phyloP scores from a whole-genome alignment of 2,888 invertebrate genomes.

The Epicampocera succincta region DNA sequence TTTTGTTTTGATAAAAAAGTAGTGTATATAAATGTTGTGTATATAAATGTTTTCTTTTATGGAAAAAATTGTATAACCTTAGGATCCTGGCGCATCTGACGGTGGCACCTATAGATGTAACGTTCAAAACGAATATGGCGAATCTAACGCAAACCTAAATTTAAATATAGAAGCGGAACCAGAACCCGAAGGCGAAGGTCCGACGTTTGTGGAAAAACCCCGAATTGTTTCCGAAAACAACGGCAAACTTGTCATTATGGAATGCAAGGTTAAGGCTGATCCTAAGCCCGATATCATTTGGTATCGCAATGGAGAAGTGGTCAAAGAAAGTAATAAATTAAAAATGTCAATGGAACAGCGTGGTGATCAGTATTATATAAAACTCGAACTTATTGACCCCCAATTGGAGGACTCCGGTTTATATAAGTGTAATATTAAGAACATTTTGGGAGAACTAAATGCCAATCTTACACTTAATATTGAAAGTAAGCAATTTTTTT shows the following conservation, averaged over 20 bases:
- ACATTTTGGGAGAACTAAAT: slow-evolving; percentile 96
- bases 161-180: slow-evolving; percentile 98
- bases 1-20: background rate
- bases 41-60: too few species aligned
- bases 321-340: slow-evolving; percentile 91
- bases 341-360: slow-evolving; percentile 89
- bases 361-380: slow-evolving; percentile 92
- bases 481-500: slow-evolving; percentile 88
- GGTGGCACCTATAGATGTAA: slow-evolving; percentile 96
- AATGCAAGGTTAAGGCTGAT: slow-evolving; percentile 91
- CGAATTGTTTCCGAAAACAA: slow-evolving; percentile 91
- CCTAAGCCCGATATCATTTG: slow-evolving; percentile 92
- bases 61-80: background rate
- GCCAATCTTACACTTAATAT: slow-evolving; percentile 98
- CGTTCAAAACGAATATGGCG: slow-evolving; percentile 97
- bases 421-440: slow-evolving; percentile 99
- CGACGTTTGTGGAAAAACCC: slow-evolving; percentile 96
- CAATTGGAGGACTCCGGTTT: slow-evolving; percentile 97
- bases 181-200: slow-evolving; percentile 96
- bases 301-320: slow-evolving; percentile 90
- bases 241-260: slow-evolving; percentile 93
- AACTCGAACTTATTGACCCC: slow-evolving; percentile 93
- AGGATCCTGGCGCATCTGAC: slow-evolving; percentile 91
- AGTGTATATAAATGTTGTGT: background rate
- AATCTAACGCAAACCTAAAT: slow-evolving; percentile 97